These are phyloP conservation scores for Drosophila nigromelanica DNA, from an alignment of 1,140 invertebrate genomes.

Conservation along the genomic window DNA sequence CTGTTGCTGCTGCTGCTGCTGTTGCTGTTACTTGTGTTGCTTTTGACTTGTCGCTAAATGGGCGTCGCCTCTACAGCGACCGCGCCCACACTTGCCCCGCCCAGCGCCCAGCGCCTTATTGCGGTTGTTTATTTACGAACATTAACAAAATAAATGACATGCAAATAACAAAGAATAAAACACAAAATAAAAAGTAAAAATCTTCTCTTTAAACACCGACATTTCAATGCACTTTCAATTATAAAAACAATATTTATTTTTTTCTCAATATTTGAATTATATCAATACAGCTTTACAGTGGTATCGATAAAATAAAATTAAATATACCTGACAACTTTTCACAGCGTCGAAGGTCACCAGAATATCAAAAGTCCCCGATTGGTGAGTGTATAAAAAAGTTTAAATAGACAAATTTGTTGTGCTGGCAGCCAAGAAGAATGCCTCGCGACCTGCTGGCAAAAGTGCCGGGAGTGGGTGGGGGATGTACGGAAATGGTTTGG, in stretches of 20 bases:
- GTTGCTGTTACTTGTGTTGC: constrained; percentile 26
- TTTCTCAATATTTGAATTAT: too few relatives aligned
- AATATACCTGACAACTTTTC: not conserved
- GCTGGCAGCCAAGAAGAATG: constrained; percentile 12
- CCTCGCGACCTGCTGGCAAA: not conserved
- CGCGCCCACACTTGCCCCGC: not conserved
- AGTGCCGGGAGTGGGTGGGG: not conserved
- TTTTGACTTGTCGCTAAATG: constrained; percentile 66
- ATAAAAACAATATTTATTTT: too few relatives aligned
- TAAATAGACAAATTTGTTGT: constrained; percentile 75
- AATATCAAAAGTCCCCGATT: constrained; percentile 1
- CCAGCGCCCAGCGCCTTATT: not conserved
- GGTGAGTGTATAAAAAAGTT: constrained; percentile 53
- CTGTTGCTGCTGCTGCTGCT: constrained; percentile 27
- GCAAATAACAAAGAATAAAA: constrained; percentile 66
- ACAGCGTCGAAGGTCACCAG: not conserved
- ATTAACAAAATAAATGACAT: constrained; percentile 81
- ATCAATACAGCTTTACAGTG: too few relatives aligned
- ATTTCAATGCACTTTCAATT: not conserved
- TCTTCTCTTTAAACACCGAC: not conserved
- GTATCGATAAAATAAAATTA: not conserved
- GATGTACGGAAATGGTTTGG: constrained; percentile 3
- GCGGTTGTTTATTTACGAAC: constrained; percentile 74
- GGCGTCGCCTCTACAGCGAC: constrained; percentile 8
- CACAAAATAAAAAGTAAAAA: constrained; percentile 32